phyloP scores from a whole-genome alignment of 2,797 vertebrate genomes.

The Pseudotriccus pelzelni region DNA sequence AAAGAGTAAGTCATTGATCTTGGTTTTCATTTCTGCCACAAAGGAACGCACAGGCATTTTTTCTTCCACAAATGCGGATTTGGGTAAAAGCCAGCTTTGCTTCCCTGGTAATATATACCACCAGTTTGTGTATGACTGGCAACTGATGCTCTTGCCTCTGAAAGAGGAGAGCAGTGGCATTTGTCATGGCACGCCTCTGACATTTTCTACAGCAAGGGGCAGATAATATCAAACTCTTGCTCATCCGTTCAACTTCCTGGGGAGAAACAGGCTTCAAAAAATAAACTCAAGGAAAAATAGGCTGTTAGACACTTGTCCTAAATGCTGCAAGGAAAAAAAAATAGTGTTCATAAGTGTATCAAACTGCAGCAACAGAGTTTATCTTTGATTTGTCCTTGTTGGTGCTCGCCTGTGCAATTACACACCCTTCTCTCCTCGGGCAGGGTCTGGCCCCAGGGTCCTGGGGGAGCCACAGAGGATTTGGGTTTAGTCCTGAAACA shows the following conservation, averaged over 20 bases:
- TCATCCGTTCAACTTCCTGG: slow-evolving; percentile 49
- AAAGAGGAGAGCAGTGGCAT: slow-evolving; percentile 57
- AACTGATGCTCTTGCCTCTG: slow-evolving; percentile 28
- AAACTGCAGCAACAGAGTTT: background rate
- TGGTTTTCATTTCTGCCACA: slow-evolving; percentile 66
- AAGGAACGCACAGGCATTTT: slow-evolving; percentile 34
- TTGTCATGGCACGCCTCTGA: slow-evolving; percentile 58
- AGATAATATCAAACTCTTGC: slow-evolving; percentile 52
- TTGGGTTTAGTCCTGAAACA: background rate
- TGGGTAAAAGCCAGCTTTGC: slow-evolving; percentile 47
- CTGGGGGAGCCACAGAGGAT: background rate
- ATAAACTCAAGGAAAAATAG: slow-evolving; percentile 33
- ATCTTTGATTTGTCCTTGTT: slow-evolving; percentile 14
- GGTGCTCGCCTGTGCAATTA: background rate
- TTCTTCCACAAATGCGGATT: slow-evolving; percentile 39
- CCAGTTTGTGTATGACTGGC: slow-evolving; percentile 24
- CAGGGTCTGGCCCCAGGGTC: background rate
- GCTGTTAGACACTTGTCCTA: background rate
- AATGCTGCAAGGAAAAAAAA: background rate
- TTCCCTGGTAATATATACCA: slow-evolving; percentile 4
- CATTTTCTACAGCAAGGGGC: slow-evolving; percentile 60
- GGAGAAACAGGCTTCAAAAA: slow-evolving; percentile 45
- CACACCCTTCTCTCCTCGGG: background rate
- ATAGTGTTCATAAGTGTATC: background rate
- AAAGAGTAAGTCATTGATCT: slow-evolving; percentile 65